phyloP scores from a whole-genome alignment of 2,113 vertebrate species.

The Accipiter cooperii region DNA sequence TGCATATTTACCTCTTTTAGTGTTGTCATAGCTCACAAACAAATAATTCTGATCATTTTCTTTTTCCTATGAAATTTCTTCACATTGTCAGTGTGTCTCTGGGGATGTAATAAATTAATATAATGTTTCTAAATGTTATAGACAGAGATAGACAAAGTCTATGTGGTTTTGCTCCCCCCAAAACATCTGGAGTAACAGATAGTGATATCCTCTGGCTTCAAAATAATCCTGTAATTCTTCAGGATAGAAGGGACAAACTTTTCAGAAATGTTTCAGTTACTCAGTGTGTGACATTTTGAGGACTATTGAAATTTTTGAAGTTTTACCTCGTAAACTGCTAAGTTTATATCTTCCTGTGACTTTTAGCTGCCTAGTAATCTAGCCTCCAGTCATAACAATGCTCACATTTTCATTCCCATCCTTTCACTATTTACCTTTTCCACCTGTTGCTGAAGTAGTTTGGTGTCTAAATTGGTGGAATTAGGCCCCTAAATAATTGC shows the following conservation, averaged over 20 bases:
- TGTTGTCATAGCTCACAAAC: not conserved
- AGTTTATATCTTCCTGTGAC: not conserved
- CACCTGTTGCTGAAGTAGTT: not conserved
- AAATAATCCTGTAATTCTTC: not conserved
- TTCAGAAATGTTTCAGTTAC: not conserved
- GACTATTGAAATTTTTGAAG: not conserved
- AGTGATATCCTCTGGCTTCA: not conserved
- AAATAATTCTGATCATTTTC: not conserved
- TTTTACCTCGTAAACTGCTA: not conserved
- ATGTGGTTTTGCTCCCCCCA: not conserved
- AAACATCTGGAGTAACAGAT: not conserved
- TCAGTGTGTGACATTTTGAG: not conserved
- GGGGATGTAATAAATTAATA: not conserved
- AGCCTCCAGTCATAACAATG: not conserved
- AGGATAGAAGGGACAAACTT: not conserved
- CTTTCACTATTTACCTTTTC: not conserved
- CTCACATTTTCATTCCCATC: not conserved
- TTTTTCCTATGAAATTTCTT: not conserved
- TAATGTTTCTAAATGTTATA: not conserved
- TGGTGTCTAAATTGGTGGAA: conserved; percentile 17
- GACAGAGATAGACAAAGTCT: not conserved
- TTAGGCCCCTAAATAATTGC: conserved; percentile 19
- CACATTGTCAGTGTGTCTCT: not conserved
- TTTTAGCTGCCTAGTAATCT: not conserved
- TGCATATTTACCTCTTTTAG: not conserved